Percentiles rank a stretch among this genome's conserved stretches.
Evolutionary conservation across 2,888 invertebrate species (phyloP).

Genomic region (Arenicola marina): DNA sequence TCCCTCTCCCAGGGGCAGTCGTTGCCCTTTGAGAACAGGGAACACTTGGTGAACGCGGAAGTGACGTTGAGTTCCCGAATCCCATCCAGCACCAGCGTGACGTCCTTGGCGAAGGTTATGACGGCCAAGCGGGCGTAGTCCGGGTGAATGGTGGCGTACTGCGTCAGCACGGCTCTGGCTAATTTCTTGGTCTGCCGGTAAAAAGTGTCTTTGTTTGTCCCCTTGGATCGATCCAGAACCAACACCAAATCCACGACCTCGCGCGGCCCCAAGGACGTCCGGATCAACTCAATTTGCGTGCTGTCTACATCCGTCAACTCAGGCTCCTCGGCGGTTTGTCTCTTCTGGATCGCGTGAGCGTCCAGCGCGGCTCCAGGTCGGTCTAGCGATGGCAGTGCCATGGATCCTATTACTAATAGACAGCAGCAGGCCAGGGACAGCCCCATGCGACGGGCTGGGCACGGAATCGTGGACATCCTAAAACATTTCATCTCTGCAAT

Average conservation of each 20-base stretch:
- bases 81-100: constrained; percentile 21
- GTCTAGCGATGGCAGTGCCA: too few species aligned
- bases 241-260: background rate
- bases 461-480: too few species aligned
- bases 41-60: background rate
- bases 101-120: constrained; percentile 25
- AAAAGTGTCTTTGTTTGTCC: background rate
- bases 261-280: too few species aligned
- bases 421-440: too few species aligned
- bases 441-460: too few species aligned
- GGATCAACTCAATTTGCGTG: too few species aligned
- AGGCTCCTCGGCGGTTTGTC: too few species aligned
- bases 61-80: constrained; percentile 18
- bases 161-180: background rate
- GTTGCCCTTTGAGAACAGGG: background rate
- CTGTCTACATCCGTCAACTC: too few species aligned
- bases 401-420: too few species aligned
- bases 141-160: constrained; percentile 28
- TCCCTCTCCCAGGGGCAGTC: background rate
- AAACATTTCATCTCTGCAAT: too few species aligned
- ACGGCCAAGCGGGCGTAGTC: constrained; percentile 26
- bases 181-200: background rate
- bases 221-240: background rate
- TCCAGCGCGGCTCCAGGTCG: too few species aligned
- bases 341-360: too few species aligned